A percentile compares a stretch with the other conserved stretches of the same genome.
phyloP scores from a whole-genome alignment of 2,113 vertebrate genomes.

The Gobio gobio region DNA sequence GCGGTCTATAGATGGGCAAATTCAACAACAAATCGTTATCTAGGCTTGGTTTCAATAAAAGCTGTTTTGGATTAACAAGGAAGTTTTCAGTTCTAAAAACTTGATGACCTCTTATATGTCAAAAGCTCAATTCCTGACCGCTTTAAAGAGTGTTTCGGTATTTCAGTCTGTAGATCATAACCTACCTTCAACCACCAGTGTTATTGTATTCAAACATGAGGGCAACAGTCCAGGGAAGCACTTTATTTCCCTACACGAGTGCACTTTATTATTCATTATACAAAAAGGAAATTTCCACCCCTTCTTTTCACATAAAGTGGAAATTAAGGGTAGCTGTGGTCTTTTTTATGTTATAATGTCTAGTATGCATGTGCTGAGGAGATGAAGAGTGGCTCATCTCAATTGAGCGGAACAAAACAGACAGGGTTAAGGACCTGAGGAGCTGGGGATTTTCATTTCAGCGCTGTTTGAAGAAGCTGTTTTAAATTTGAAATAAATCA shows the following conservation, averaged over 20 bases:
- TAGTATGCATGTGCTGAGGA: background rate
- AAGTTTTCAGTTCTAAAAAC: too few relatives aligned
- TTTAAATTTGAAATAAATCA: slow-evolving; percentile 38
- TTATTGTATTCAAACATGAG: background rate
- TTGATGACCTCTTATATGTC: too few relatives aligned
- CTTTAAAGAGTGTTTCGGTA: background rate
- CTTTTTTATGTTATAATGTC: slow-evolving; percentile 1
- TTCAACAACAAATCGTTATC: too few relatives aligned
- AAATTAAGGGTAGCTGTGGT: background rate
- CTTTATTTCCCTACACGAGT: background rate
- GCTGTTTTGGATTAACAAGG: too few relatives aligned
- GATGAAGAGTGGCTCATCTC: slow-evolving; percentile 7
- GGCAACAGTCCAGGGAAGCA: background rate
- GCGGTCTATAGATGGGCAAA: too few relatives aligned
- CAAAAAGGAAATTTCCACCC: background rate
- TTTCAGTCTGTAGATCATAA: background rate
- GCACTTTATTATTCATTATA: slow-evolving; percentile 1
- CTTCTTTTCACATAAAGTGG: background rate
- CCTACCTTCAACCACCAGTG: background rate
- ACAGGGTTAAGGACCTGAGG: slow-evolving; percentile 33
- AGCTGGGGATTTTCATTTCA: slow-evolving; percentile 10
- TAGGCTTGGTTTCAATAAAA: too few relatives aligned
- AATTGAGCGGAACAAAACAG: slow-evolving; percentile 24
- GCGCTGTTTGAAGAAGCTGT: slow-evolving; percentile 14
- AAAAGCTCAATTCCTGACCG: too few relatives aligned